These are phyloP conservation scores for Mus spicilegus DNA, from an alignment of 2,113 vertebrate genomes.

Conservation along the genomic window DNA sequence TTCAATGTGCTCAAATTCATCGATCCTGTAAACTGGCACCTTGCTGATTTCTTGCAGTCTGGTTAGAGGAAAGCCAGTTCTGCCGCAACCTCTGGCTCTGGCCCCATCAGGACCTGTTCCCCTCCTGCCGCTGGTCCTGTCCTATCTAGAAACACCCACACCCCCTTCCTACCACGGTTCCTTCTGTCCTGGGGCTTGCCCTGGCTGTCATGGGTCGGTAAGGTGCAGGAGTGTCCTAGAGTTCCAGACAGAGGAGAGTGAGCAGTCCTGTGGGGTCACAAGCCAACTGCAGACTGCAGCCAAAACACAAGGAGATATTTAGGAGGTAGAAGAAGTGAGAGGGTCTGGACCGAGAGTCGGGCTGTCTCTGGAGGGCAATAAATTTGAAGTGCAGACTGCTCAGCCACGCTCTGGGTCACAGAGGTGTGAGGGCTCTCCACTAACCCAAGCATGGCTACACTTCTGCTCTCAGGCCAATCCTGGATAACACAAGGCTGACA, in stretches of 20 bases:
- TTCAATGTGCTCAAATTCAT: neutral
- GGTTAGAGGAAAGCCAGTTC: neutral
- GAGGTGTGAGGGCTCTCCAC: neutral
- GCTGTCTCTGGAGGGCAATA: neutral
- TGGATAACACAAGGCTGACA: neutral
- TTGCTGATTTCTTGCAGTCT: neutral
- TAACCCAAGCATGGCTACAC: neutral
- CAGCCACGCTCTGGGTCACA: neutral
- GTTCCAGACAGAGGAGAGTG: neutral
- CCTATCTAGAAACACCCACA: neutral
- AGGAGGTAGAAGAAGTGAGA: neutral
- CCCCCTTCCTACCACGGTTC: too few species aligned
- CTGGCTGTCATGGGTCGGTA: rapidly evolving
- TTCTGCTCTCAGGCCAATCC: neutral
- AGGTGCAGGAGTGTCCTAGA: too few species aligned
- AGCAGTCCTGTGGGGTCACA: neutral
- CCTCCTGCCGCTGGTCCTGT: too few species aligned
- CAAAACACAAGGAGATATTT: neutral
- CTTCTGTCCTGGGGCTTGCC: neutral
- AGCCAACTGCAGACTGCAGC: neutral
- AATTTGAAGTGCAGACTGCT: neutral
- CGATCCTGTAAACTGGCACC: neutral
- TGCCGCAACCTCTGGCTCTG: too few species aligned
- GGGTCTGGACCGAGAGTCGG: neutral
- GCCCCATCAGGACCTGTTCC: neutral